Percentiles rank a stretch among this genome's conserved stretches.
Conservation (phyloP, 2,888 invertebrate species). For the Orthosia cruda region DNA sequence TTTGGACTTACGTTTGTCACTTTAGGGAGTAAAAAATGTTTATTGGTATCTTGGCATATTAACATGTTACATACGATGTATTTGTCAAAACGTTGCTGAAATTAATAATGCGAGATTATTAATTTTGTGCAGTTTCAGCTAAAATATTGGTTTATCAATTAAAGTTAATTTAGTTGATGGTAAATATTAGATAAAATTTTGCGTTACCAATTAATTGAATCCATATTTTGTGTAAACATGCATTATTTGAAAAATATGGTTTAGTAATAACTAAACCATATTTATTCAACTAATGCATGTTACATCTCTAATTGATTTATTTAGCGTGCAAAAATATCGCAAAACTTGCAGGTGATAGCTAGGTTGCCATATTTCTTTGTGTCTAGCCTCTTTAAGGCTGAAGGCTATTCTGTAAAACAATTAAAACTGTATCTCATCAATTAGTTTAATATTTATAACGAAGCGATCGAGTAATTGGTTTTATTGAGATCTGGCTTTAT, state of each 20-base stretch:
- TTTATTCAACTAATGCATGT: too few relatives aligned
- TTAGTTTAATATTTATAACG: too few relatives aligned
- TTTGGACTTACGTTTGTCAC: conserved; percentile 36
- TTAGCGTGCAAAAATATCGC: too few relatives aligned
- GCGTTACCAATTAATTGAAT: conserved; percentile 19
- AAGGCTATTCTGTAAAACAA: too few relatives aligned
- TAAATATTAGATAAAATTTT: conserved; percentile 48
- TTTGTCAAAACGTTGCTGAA: conserved; percentile 6
- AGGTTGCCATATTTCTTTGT: too few relatives aligned
- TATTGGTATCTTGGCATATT: conserved; percentile 9
- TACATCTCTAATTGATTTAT: conserved; percentile 5
- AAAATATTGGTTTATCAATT: not conserved
- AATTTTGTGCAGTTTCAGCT: conserved; percentile 13
- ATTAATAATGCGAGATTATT: conserved; percentile 30
- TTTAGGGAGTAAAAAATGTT: conserved; percentile 15
- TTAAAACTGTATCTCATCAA: too few relatives aligned
- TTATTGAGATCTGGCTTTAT: too few relatives aligned
- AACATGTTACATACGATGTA: conserved; percentile 11
- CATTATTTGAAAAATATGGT: conserved; percentile 10
- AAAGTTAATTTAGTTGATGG: conserved; percentile 34
- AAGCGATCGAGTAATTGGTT: too few relatives aligned
- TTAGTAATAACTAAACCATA: too few relatives aligned
- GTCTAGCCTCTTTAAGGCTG: too few relatives aligned
- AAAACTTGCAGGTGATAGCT: too few relatives aligned
- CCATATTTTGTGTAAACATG: conserved; percentile 20